Conservation (phyloP, 2,113 vertebrate species). For the Epinephelus moara region DNA sequence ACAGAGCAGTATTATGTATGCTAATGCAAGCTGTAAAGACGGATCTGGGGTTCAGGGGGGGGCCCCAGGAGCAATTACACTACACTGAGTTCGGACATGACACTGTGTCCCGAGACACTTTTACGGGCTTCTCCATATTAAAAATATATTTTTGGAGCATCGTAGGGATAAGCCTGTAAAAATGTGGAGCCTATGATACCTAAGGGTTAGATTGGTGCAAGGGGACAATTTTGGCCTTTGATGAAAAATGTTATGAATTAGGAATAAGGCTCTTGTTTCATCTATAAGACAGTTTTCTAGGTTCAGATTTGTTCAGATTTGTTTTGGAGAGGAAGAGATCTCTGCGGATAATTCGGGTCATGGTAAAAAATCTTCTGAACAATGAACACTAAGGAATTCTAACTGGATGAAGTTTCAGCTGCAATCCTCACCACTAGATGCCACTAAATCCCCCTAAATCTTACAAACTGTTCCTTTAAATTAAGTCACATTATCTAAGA, state of each 20-base stretch:
- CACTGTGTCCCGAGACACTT: slow-evolving; percentile 39
- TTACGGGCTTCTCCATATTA: slow-evolving; percentile 62
- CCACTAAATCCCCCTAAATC: too few relatives aligned
- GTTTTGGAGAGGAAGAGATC: too few relatives aligned
- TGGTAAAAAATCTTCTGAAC: too few relatives aligned
- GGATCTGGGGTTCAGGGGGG: slow-evolving; percentile 57
- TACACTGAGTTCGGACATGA: slow-evolving; percentile 59
- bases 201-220: background rate
- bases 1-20: slow-evolving; percentile 81
- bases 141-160: slow-evolving; percentile 53
- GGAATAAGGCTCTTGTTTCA: background rate
- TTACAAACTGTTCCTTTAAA: too few relatives aligned
- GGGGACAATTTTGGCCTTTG: background rate
- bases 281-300: slow-evolving; percentile 7
- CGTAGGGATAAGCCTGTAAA: background rate
- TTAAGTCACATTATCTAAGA: too few relatives aligned
- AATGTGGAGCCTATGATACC: slow-evolving; percentile 13
- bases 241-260: slow-evolving; percentile 8
- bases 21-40: slow-evolving; percentile 80
- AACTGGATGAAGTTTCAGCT: too few relatives aligned
- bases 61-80: slow-evolving; percentile 69
- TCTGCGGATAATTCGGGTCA: too few relatives aligned
- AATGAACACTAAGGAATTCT: too few relatives aligned
- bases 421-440: too few relatives aligned
- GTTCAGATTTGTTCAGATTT: background rate